phyloP scores from a whole-genome alignment of 2,888 invertebrate species.

The Empis stercorea region DNA sequence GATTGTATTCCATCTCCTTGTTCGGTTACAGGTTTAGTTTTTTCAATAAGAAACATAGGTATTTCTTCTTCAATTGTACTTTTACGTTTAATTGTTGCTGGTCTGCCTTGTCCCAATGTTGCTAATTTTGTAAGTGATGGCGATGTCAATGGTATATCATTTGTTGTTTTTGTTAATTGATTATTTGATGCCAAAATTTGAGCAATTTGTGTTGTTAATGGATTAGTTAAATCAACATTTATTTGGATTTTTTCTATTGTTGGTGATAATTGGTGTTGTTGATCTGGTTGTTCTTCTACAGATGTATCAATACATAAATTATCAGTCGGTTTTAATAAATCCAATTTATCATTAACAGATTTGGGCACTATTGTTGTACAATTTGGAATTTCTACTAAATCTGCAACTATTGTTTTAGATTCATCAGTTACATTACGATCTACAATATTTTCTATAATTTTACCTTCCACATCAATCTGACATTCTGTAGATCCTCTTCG shows the following conservation, averaged over 20 bases:
- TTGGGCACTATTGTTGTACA: too few relatives aligned
- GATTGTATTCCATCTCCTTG: conserved; percentile 1
- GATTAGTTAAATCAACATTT: conserved; percentile 16
- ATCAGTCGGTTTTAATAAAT: too few relatives aligned
- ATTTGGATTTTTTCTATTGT: conserved; percentile 16
- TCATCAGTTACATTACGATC: neutral
- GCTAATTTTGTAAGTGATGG: neutral
- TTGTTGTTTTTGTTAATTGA: neutral
- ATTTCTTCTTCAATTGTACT: conserved; percentile 23
- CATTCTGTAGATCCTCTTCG: too few relatives aligned
- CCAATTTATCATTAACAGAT: too few relatives aligned
- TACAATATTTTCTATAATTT: too few relatives aligned
- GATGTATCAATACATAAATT: neutral
- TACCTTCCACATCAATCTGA: too few relatives aligned
- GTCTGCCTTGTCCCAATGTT: neutral
- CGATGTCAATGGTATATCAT: neutral
- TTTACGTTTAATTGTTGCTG: conserved; percentile 18
- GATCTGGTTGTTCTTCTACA: neutral
- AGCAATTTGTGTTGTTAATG: conserved; percentile 17
- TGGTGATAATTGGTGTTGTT: neutral
- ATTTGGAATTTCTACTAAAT: too few relatives aligned
- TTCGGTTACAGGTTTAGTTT: conserved; percentile 7
- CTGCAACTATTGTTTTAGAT: neutral
- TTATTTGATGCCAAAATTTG: conserved; percentile 13
- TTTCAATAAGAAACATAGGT: conserved; percentile 20